Evolutionary conservation across 2,888 invertebrate genomes (phyloP), one percentile per base, ranked within the genome.

Genomic region (Aproaerema taeniolella): DNA sequence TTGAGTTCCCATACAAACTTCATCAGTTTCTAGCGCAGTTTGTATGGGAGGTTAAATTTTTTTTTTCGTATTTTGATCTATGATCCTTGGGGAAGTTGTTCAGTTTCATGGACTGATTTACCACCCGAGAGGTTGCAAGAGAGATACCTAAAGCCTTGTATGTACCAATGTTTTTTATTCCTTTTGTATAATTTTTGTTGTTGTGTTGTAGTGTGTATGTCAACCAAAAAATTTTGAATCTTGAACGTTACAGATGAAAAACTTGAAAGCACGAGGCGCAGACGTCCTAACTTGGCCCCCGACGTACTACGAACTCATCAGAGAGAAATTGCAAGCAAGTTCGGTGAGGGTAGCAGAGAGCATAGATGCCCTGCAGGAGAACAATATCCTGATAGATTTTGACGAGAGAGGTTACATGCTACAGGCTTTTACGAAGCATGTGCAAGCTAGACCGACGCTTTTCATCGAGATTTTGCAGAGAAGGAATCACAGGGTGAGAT

Each of bases 321-420:
- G 90, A 48, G 90, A 95, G 58, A 91, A 93, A 51, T 86, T 99
- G 1, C 89, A 91, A 50, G 66, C 77, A 9, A 94, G 95, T 43
- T 90, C 92, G 44, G 89, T 96, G 5, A 91, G 91, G 60, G 89
- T 83, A 1, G 31, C 61, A 2, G 98, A 99, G 78, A 95, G 95
- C 52, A 79, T 99, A 46, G 91, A 93, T 47, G 88, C 89, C 20
- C 81, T 98, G 43, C 88, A 96, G 82, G 92, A 95, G 73, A 83
- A 96, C 45, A 92, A 94, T 61, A 97, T 99, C 53, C 86, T 99
- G 47, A 93, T 99, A 39, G 99, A 99, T 75, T 99, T 95, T 66
- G 99, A 99, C 68, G 98, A 99, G 61, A 89, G 96, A 61, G 99
- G 99, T 0, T 99, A 99, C 73, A 90, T 99, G 64, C 89, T 99